Evolutionary conservation across 2,797 vertebrate species (phyloP), one percentile per base, ranked within the genome.

Genomic region (Brotula barbata): DNA sequence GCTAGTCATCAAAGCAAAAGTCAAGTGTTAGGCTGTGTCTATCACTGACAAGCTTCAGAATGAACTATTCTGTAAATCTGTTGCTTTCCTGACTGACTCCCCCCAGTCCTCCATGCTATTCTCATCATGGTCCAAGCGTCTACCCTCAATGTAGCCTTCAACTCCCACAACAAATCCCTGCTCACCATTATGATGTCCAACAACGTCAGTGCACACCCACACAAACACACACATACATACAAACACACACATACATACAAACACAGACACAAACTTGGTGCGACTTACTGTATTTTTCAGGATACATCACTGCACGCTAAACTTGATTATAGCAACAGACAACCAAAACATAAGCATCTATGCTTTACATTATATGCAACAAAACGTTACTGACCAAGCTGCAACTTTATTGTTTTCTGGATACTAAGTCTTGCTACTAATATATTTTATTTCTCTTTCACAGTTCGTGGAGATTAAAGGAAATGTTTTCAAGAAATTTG

Each of bases 181-280:
- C 95, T 99, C 55, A 99, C 96, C 71, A 98, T 99, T 84, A 98
- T 99, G 95, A 96, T 99, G 96, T 99, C 96, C 57, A 98, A 96
- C 88, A 99, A 99, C 31, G 96, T 98, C 72, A 94, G 96, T 93
- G 3, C 19, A 15, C 31, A 23, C 47, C 31, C 54, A 49, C 42
- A 37, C n/a, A 53, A 21, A 23, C 51, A 58, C 13, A 46, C 22
- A 48, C 14, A 44, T 12, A 47, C 36, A 63, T 13, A 47, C 2
- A 37, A n/a, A n/a, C n/a, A n/a, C n/a, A n/a, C n/a, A n/a, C n/a
- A n/a, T n/a, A n/a, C n/a, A n/a, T n/a, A n/a, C n/a, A n/a, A n/a
- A n/a, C n/a, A n/a, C n/a, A n/a, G n/a, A n/a, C n/a, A n/a, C n/a
- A n/a, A n/a, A n/a, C n/a, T n/a, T n/a, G n/a, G n/a, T n/a, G n/a